Evolutionary conservation across 2,113 vertebrate species (phyloP).

Genomic region (Phasianus colchicus): DNA sequence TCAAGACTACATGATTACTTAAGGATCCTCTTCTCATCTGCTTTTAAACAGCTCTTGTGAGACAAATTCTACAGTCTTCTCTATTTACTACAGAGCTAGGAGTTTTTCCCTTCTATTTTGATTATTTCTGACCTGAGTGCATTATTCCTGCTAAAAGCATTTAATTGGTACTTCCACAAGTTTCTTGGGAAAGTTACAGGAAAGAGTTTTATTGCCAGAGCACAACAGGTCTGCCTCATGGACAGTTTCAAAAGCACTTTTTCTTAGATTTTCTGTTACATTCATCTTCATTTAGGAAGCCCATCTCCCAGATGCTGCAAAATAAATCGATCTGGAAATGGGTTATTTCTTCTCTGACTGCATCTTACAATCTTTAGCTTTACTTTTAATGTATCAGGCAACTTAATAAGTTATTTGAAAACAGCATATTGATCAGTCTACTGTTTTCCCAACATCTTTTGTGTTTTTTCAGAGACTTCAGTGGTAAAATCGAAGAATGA

Average conservation of each 20-base stretch:
- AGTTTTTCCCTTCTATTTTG: not conserved
- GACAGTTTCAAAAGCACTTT: not conserved
- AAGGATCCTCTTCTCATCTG: not conserved
- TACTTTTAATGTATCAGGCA: not conserved
- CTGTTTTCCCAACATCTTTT: not conserved
- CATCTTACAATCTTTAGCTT: not conserved
- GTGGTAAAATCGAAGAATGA: not conserved
- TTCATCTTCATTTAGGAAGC: constrained; percentile 4
- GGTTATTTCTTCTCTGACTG: not conserved
- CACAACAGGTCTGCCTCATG: not conserved
- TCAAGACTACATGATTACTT: not conserved
- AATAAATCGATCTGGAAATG: not conserved
- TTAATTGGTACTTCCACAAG: not conserved
- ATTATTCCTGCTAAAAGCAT: not conserved
- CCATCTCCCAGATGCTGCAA: not conserved
- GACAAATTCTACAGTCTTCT: not conserved
- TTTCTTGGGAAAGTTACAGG: not conserved
- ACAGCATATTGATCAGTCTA: not conserved
- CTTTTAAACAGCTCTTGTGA: not conserved
- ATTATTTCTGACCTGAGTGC: not conserved
- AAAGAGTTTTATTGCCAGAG: not conserved
- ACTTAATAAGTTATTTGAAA: not conserved
- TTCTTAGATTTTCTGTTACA: not conserved
- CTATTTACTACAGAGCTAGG: not conserved
- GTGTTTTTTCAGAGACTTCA: not conserved